Base-by-base conservation (phyloP, 92 coral and sea anemone species). In the Hydrozoanthus gracilis region DNA sequence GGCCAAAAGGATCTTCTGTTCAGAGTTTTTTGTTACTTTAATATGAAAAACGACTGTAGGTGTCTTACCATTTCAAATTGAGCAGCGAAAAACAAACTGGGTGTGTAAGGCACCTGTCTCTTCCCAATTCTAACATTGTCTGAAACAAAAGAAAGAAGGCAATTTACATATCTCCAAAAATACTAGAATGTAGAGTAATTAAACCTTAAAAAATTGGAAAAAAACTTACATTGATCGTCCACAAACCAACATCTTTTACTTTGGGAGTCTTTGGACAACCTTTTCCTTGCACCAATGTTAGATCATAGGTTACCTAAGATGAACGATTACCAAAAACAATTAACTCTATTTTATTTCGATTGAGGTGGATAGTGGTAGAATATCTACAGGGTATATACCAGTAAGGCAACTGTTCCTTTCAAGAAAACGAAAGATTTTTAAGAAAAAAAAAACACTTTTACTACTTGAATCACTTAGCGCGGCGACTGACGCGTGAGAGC, bases 91-190 rank as follows among this genome's bases (percentile, higher is more conserved):
- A 54, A 69, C 88, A 84, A 9, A 91, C 90, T 4, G 94, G 94
- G 75, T 91, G 94, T n/a, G 87, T 87, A 4, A 91, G 86, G 80
- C 94, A 91, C 8, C 86, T 91, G 50, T 88, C 86, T 51, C 94
- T 83, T 10, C 87, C 76, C 20, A 88, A 61, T 14, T 89, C 90
- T 27, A 91, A 91, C 94, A 91, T 91, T 20, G 92, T 91, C 94
- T 91, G 90, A 10, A 13, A 83, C 14, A 35, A 74, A 72, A 66
- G 64, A 8, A 56, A 56, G 64, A 9, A 10, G 10, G 5, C 4
- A 56, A 58, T 7, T 58, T 14, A 14, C 15, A 58, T 58, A 58
- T 27, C 39, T 27, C 39, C 0, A 27, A 27, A 27, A 27, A 27
- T 27, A 27, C 39, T 27, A 27, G 2, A 27, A 27, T 27, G 39